These are phyloP conservation scores for Thermophis baileyi DNA, from an alignment of 2,113 vertebrate species.

Conservation along the genomic window DNA sequence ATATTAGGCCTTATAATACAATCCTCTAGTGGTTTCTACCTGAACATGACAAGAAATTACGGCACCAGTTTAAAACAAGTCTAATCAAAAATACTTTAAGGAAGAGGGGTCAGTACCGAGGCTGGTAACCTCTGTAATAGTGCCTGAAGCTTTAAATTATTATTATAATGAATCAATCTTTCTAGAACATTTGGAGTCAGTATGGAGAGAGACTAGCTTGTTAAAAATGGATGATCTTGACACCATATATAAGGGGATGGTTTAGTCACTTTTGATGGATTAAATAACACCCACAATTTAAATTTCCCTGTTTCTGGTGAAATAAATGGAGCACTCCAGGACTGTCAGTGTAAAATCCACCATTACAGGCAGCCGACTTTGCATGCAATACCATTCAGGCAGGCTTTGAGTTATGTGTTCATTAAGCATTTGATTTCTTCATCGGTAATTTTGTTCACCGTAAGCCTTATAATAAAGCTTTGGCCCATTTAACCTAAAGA, in stretches of 20 bases:
- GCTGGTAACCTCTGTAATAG: not conserved
- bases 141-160: not conserved
- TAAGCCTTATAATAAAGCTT: conserved; percentile 7
- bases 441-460: not conserved
- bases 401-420: conserved; percentile 3
- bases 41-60: not conserved
- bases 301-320: not conserved
- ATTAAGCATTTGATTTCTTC: not conserved
- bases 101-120: not conserved
- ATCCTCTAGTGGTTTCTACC: not conserved
- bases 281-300: not conserved
- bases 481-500: not conserved
- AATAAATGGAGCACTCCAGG: not conserved
- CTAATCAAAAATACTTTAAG: not conserved
- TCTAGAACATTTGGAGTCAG: not conserved
- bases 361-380: not conserved
- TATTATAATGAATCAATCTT: not conserved
- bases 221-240: not conserved
- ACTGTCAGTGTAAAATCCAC: not conserved
- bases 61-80: not conserved
- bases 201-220: not conserved
- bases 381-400: not conserved
- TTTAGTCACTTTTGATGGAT: not conserved
- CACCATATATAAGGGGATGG: not conserved
- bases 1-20: not conserved